Evolutionary conservation across 2,797 vertebrate genomes (phyloP), one percentile per base, ranked within the genome.

Genomic region (Jordanella pulchra): DNA sequence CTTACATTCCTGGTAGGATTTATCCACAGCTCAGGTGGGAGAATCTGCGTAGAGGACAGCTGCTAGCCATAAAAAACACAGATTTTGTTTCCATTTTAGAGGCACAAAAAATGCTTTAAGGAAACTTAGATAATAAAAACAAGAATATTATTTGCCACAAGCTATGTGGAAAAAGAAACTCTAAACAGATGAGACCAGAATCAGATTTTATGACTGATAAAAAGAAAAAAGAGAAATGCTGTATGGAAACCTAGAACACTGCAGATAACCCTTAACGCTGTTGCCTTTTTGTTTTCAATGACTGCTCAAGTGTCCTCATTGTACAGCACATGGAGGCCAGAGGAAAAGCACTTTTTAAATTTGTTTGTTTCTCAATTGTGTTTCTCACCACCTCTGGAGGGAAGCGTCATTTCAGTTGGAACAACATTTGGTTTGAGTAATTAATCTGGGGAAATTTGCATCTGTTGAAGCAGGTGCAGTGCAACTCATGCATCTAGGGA

Each of bases 381-480:
- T 58, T 58, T 58, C 53, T 28, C 12, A 4, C 27, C 39, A 69
- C 54, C 25, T 50, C 47, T 53, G 28, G 65, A 67, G 30, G 39
- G 66, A 9, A 25, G 54, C 7, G 2, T 58, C 25, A 32, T 58
- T 69, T 69, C 35, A 30, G 66, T 67, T 58, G 17, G 15, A 56
- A 69, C 35, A 50, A 50, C 28, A 61, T 71, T 48, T 50, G 30
- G 4, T 17, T 39, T 17, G 23, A 67, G 48, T 67, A 39, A 53
- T 39, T 67, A 53, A n/a, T 67, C 35, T 63, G 50, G 50, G 66
- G 32, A 53, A 67, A 39, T 35, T 18, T 55, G 14, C 23, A 54
- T 54, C 50, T 27, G 50, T 28, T 54, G 15, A 54, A 68, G n/a
- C 23, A 54, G 66, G 66, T 53, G 32, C 32, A 27, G 51, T 42